Evolutionary conservation across 2,113 vertebrate species (phyloP), one percentile per base, ranked within the genome.

Genomic region (Terrapene triunguis): DNA sequence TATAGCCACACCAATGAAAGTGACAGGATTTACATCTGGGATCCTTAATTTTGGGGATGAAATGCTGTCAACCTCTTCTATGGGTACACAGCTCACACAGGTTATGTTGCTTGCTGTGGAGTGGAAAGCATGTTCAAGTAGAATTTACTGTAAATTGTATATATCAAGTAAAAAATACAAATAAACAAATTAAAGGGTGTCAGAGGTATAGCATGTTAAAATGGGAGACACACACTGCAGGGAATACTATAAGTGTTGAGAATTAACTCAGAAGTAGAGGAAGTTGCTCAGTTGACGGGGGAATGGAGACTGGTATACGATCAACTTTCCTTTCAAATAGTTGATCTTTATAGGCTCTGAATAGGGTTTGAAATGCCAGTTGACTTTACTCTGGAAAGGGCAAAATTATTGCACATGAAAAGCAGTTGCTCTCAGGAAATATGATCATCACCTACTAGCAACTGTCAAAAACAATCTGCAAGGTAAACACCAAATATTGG

Each of bases 281-380:
- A 87, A 87, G 24, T 83, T 91, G 14, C 81, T 93, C 80, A 94
- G 54, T 94, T 83, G 84, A 90, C 8, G 21, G 53, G 85, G 53
- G 62, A 83, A 50, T 89, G 89, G 78, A 91, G 57, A 59, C 10
- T 35, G 25, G 82, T 86, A 55, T 38, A 74, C 11, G 44, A 69
- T 55, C 29, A n/a, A 8, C 78, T 93, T 88, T 88, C 10, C 89
- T 92, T 78, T 87, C 2, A 84, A 62, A 65, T 88, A 74, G 8
- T 27, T 78, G 27, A 25, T 81, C 2, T 86, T 85, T 89, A 1
- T 3, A 27, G 35, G 13, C 1, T 88, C 19, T 3, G 82, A 59
- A 87, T 78, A 57, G 5, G 0, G 19, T 48, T 91, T 88, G 4
- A 38, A 91, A 85, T 32, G 1, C 8, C 74, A 83, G 10, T 53